Evolutionary conservation across 2,888 invertebrate genomes (phyloP).

Genomic region (Cheilosia soror): DNA sequence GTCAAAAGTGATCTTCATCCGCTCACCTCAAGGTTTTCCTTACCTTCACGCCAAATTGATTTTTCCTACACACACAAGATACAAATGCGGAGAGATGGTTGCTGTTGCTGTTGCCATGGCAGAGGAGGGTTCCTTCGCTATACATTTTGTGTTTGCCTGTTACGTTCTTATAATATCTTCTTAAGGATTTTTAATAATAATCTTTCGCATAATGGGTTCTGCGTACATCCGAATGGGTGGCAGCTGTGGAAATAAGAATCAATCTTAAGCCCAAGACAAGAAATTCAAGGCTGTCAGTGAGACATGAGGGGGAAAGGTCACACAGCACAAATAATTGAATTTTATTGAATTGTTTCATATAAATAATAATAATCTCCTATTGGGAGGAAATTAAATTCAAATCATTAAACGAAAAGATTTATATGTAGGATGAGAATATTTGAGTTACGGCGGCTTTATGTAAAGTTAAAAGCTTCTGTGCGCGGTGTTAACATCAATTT

Average conservation of each 20-base stretch:
- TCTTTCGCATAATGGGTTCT: slow-evolving; percentile 44
- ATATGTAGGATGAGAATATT: too few relatives aligned
- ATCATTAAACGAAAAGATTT: too few relatives aligned
- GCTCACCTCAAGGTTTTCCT: slow-evolving; percentile 58
- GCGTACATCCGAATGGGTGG: slow-evolving; percentile 60
- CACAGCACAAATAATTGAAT: slow-evolving; percentile 52
- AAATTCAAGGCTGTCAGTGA: slow-evolving; percentile 26
- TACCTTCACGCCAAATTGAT: slow-evolving; percentile 70
- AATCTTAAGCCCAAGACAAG: slow-evolving; percentile 39
- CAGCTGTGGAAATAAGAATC: slow-evolving; percentile 69
- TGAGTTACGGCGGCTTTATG: too few relatives aligned
- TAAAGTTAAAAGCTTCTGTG: too few relatives aligned
- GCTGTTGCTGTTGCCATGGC: slow-evolving; percentile 20
- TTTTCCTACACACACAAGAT: slow-evolving; percentile 60
- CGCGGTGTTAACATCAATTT: too few relatives aligned
- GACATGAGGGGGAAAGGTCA: slow-evolving; percentile 42
- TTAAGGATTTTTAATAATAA: slow-evolving; percentile 73
- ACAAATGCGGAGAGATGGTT: background rate
- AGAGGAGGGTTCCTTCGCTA: slow-evolving; percentile 27
- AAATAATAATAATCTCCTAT: background rate
- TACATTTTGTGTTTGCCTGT: slow-evolving; percentile 44
- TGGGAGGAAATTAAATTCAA: background rate
- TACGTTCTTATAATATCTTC: slow-evolving; percentile 65
- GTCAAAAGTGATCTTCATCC: slow-evolving; percentile 65
- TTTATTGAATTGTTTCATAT: slow-evolving; percentile 41